Evolutionary conservation across 2,888 invertebrate species (phyloP), one percentile per base, ranked within the genome.

Genomic region (Lithophane ornitopus): DNA sequence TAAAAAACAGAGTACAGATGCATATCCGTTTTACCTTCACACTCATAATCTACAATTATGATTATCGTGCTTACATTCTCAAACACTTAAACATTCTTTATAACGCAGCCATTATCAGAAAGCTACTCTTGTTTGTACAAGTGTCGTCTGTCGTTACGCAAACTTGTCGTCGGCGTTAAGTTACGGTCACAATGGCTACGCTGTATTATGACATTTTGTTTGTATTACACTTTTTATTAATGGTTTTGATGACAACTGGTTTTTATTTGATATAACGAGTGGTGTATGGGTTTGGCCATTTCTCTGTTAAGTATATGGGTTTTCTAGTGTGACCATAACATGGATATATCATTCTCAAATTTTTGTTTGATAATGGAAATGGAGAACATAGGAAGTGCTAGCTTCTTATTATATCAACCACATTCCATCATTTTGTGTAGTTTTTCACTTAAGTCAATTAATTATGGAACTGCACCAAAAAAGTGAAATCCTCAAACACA

Each of bases 61-160:
- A 76, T 22, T 34, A 39, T 9, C 44, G 14, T 65, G 58, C 54
- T 70, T 54, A 67, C 34, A 22, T 49, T 16, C 26, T 28, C 28
- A 11, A 44, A 70, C 61, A 61, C 49, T 59, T 70, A 39, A 58
- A 67, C 44, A 82, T 66, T 72, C 78, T 71, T 56, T 41, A 63
- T 46, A 84, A 75, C 54, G 49, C 62, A 69, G 46, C 28, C 67
- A 76, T 86, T 82, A 86, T 87, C 87, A 74, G 76, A 78, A 80
- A 84, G 79, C 70, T 71, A 79, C 75, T 86, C 69, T 58, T 82
- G 76, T 88, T 88, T 88, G 79, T 76, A 76, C 88, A 88, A 88
- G 84, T 88, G 88, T 84, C 78, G 80, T 76, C 72, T 84, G 70
- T 69, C 71, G 84, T 80, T 78, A 87, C 82, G 84, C 79, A 73